These are phyloP conservation scores for Myotis myotis DNA, from an alignment of 2,797 vertebrate genomes.

Conservation along the genomic window DNA sequence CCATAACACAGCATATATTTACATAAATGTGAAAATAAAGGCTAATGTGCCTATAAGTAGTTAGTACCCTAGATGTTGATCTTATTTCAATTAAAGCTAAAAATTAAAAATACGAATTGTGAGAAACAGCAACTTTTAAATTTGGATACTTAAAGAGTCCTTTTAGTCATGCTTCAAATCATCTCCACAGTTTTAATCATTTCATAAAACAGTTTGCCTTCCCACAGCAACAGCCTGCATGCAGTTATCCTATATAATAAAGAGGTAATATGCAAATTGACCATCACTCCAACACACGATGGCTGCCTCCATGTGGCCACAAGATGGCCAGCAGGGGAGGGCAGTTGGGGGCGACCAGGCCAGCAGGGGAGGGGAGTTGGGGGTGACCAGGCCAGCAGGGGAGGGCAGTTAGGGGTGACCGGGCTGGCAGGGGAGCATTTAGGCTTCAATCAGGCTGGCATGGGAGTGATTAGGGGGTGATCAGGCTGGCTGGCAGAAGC, in stretches of 20 bases:
- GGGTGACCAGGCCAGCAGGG: too few species aligned
- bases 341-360: too few species aligned
- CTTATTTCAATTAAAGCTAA: background rate
- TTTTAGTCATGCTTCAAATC: constrained; percentile 31
- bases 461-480: too few species aligned
- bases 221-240: background rate
- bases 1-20: background rate
- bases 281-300: too few species aligned
- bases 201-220: background rate
- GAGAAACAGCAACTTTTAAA: constrained; percentile 22
- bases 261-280: too few species aligned
- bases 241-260: background rate
- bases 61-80: background rate
- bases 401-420: too few species aligned
- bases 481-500: too few species aligned
- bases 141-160: background rate
- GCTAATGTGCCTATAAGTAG: constrained; percentile 32
- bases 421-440: too few species aligned
- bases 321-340: too few species aligned
- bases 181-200: constrained; percentile 28
- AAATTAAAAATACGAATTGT: constrained; percentile 36
- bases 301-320: too few species aligned
- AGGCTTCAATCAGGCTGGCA: too few species aligned
- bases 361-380: too few species aligned
- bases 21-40: constrained; percentile 13